Evolutionary conservation across 2,888 invertebrate genomes (phyloP).

Genomic region (Trachelus stipa): DNA sequence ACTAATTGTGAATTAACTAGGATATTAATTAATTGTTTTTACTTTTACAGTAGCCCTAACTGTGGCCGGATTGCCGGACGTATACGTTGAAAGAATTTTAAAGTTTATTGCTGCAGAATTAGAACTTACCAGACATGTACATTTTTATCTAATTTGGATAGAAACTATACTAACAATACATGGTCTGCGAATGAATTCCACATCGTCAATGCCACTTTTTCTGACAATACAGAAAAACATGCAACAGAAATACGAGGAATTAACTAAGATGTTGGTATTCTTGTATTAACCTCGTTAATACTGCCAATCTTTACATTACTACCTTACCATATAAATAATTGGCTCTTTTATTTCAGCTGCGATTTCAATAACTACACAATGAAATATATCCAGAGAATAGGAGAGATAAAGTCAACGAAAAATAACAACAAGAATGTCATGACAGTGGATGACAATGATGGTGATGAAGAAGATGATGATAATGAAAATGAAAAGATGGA

Average conservation of each 20-base stretch:
- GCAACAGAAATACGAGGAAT: slow-evolving; percentile 80
- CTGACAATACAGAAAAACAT: slow-evolving; percentile 83
- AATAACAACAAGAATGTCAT: background rate
- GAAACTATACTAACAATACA: slow-evolving; percentile 76
- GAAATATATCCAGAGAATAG: slow-evolving; percentile 74
- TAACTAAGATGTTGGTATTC: slow-evolving; percentile 84
- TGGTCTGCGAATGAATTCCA: slow-evolving; percentile 70
- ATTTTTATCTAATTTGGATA: slow-evolving; percentile 89
- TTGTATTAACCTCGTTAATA: background rate
- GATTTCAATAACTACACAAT: slow-evolving; percentile 91
- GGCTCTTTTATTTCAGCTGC: slow-evolving; percentile 73
- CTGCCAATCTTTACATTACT: slow-evolving; percentile 6
- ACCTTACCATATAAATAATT: slow-evolving; percentile 15
- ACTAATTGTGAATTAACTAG: background rate
- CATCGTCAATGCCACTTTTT: slow-evolving; percentile 75
- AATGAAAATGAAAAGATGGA: slow-evolving; percentile 52
- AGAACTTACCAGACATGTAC: slow-evolving; percentile 84
- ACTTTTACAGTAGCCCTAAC: slow-evolving; percentile 80
- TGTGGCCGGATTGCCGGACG: slow-evolving; percentile 75
- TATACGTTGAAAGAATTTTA: slow-evolving; percentile 82
- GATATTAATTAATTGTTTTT: slow-evolving; percentile 22
- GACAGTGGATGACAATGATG: slow-evolving; percentile 37
- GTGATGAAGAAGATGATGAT: slow-evolving; percentile 53
- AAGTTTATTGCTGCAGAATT: slow-evolving; percentile 78
- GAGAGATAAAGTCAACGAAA: slow-evolving; percentile 52